Percentiles rank a stretch among this genome's conserved stretches.
Evolutionary conservation across 2,888 invertebrate genomes (phyloP).

Genomic region (Troides helena): DNA sequence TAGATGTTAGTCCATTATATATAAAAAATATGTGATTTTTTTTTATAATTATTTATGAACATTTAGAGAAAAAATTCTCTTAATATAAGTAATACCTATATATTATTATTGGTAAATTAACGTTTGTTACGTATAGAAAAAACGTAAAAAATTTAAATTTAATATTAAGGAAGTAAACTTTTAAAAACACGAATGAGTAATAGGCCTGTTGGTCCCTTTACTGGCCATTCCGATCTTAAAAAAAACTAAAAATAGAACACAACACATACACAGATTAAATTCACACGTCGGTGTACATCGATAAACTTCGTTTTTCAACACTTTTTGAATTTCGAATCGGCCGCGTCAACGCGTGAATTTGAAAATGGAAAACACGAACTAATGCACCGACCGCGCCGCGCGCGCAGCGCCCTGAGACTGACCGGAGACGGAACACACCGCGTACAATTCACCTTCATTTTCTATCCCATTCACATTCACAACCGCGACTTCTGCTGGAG

Average conservation of each 20-base stretch:
- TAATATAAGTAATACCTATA: too few species aligned
- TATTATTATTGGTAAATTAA: neutral
- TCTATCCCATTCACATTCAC: constrained; percentile 49
- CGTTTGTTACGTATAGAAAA: neutral
- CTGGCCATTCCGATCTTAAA: constrained; percentile 23
- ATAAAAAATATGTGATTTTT: too few species aligned
- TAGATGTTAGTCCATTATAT: too few species aligned
- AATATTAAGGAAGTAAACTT: neutral
- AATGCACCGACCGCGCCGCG: constrained; percentile 61
- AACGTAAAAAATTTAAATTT: neutral
- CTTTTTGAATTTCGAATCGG: constrained; percentile 49
- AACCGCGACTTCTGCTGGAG: constrained; percentile 43
- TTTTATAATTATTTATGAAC: too few species aligned
- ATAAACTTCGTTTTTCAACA: constrained; percentile 58
- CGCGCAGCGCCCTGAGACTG: constrained; percentile 72
- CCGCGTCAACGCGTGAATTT: constrained; percentile 54
- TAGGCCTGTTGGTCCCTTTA: constrained; percentile 35
- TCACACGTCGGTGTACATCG: constrained; percentile 45
- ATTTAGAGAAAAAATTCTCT: too few species aligned
- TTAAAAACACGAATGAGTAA: constrained; percentile 15
- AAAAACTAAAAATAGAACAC: constrained; percentile 6
- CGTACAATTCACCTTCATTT: constrained; percentile 55
- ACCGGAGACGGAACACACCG: constrained; percentile 59
- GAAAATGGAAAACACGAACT: constrained; percentile 43
- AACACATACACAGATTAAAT: constrained; percentile 28